Evolutionary conservation across 2,113 vertebrate genomes (phyloP).

Genomic region (Scomber japonicus): DNA sequence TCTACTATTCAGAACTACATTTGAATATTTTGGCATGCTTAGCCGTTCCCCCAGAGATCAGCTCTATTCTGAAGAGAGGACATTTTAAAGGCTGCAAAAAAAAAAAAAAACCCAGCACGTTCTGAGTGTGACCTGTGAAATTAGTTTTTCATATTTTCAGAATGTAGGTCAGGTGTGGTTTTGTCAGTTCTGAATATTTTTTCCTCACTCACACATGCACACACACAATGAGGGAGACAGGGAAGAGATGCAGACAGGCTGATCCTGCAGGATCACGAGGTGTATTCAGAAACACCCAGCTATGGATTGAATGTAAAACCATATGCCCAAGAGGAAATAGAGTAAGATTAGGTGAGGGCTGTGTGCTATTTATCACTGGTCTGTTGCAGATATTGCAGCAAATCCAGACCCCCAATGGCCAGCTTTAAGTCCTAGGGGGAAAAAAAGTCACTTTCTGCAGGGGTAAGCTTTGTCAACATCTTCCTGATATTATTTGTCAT

Average conservation of each 20-base stretch:
- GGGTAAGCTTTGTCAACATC: not conserved
- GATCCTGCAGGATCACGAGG: conserved; percentile 8
- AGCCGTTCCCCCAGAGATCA: not conserved
- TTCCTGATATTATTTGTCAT: conserved; percentile 18
- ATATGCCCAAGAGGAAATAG: not conserved
- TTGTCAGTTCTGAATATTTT: conserved; percentile 48
- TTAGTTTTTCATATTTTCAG: conserved; percentile 52
- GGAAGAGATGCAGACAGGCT: conserved; percentile 32
- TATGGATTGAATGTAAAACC: conserved; percentile 35
- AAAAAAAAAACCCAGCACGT: not conserved
- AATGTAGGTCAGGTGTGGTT: conserved; percentile 70
- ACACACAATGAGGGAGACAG: not conserved
- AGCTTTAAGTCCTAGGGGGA: conserved; percentile 19
- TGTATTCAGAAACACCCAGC: conserved; percentile 37
- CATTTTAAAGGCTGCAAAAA: not conserved
- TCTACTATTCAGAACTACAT: not conserved
- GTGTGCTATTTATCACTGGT: conserved; percentile 16
- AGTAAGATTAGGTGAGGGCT: conserved; percentile 27
- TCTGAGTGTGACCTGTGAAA: conserved; percentile 48
- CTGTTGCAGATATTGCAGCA: conserved; percentile 4
- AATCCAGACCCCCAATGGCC: conserved; percentile 22
- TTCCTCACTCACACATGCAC: conserved; percentile 7
- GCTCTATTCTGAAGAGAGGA: not conserved
- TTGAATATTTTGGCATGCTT: accelerated
- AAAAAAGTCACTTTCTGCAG: not conserved